These are phyloP conservation scores for Erebia epiphron DNA, from an alignment of 2,888 invertebrate species.

Conservation along the genomic window DNA sequence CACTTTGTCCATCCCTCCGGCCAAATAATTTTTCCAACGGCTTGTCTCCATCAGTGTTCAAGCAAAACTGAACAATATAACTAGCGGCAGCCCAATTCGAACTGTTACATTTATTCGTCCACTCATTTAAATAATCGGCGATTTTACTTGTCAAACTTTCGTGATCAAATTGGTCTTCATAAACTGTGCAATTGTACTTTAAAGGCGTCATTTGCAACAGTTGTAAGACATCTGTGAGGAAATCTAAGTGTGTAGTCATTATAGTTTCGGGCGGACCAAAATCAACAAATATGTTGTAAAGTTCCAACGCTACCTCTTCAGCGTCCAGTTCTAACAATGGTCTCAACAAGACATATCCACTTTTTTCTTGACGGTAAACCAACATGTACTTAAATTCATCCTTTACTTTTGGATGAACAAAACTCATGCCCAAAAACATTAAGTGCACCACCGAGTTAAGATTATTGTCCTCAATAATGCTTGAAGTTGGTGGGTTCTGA, in stretches of 20 bases:
- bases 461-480: neutral
- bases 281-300: conserved; percentile 35
- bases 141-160: neutral
- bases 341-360: conserved; percentile 20
- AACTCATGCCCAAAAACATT: conserved; percentile 2
- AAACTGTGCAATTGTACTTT: conserved; percentile 1
- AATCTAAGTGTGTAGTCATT: neutral
- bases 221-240: neutral
- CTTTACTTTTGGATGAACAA: neutral
- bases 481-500: neutral
- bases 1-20: neutral
- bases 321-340: conserved; percentile 21
- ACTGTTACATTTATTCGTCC: neutral
- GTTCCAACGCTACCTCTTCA: conserved; percentile 27
- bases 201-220: conserved; percentile 17
- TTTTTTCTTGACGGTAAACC: conserved; percentile 25
- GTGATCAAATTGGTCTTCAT: neutral
- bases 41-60: conserved; percentile 18
- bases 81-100: conserved; percentile 10
- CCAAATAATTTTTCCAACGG: conserved; percentile 22
- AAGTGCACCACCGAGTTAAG: neutral
- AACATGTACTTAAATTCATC: conserved; percentile 19
- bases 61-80: conserved; percentile 11
- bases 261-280: conserved; percentile 32
- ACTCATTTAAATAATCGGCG: neutral